Evolutionary conservation across 53 echinoderm and acorn worm species (phyloP).

Genomic region (Echinometra lucunter): DNA sequence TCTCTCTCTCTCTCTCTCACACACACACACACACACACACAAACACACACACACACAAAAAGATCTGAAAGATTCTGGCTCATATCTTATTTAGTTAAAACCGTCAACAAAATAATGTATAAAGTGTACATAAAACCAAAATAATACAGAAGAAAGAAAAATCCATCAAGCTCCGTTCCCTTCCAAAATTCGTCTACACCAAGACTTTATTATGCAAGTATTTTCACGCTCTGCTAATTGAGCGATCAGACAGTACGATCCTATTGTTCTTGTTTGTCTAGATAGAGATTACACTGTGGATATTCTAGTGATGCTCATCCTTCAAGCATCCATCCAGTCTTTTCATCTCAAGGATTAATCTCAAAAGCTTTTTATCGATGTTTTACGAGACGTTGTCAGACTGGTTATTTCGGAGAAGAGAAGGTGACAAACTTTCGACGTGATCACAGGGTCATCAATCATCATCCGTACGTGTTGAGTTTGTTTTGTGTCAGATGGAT

Average conservation of each 20-base stretch:
- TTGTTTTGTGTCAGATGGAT: no score
- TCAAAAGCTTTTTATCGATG: slow-evolving; percentile 8
- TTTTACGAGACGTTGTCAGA: background rate
- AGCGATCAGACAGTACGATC: background rate
- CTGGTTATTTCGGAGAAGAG: background rate
- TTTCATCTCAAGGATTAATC: background rate
- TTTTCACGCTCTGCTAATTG: slow-evolving; percentile 11
- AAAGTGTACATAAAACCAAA: background rate
- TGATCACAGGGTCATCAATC: background rate
- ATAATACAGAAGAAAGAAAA: background rate
- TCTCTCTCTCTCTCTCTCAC: no score
- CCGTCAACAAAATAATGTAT: background rate
- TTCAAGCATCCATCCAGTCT: background rate
- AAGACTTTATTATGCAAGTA: background rate
- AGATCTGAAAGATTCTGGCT: no score
- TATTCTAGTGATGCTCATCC: background rate
- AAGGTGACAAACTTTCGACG: background rate
- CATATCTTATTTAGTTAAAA: no score
- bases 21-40: no score
- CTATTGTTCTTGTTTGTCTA: background rate
- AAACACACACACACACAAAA: no score
- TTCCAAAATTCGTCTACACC: background rate
- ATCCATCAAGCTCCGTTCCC: background rate
- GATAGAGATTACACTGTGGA: background rate
- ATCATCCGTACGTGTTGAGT: background rate